Base-by-base conservation (phyloP, 2,113 vertebrate species). In the Myiopsitta monachus region DNA sequence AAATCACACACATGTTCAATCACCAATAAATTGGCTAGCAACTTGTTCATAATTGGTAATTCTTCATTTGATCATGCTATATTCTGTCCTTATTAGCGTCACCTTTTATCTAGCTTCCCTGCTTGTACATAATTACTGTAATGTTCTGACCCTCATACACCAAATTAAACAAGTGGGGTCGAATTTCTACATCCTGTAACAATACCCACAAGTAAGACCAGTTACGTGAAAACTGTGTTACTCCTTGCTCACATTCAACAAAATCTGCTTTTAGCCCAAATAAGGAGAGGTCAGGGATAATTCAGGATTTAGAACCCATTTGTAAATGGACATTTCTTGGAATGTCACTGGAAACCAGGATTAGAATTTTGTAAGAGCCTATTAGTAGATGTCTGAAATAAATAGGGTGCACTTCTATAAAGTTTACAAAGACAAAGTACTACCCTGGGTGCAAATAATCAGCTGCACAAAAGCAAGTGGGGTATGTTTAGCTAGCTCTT, bases 1-100 rank as follows among this genome's bases (percentile, higher is more conserved):
- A 55, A 92, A 84, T 72, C 95, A 79, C 67, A 87, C 61, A 28
- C 26, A 61, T 46, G 44, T 89, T 95, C 94, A 73, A 86, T 87
- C 39, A 83, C 83, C 63, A 94, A 88, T 64, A 85, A 93, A 70
- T 61, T 84, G 83, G 73, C 80, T 79, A 41, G 67, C 54, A 78
- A 81, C 70, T 83, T 66, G 11, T 47, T 88, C n/a, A 43, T 57
- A 75, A 87, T 22, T 79, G 36, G 73, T 49, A 83, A 31, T 43
- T 94, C 83, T 86, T 92, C 16, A 88, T 92, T 67, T 81, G 82
- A 82, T 79, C 80, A 69, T 36, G n/a, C 38, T 69, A 66, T 62
- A 93, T 83, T 67, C 51, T 55, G 27, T 51, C 73, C 72, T 83
- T 77, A 69, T 63, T 70, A 80, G 41, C 10, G 51, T 76, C 79